These are phyloP conservation scores for Lypha dubia DNA, from an alignment of 2,888 invertebrate species.

Conservation along the genomic window DNA sequence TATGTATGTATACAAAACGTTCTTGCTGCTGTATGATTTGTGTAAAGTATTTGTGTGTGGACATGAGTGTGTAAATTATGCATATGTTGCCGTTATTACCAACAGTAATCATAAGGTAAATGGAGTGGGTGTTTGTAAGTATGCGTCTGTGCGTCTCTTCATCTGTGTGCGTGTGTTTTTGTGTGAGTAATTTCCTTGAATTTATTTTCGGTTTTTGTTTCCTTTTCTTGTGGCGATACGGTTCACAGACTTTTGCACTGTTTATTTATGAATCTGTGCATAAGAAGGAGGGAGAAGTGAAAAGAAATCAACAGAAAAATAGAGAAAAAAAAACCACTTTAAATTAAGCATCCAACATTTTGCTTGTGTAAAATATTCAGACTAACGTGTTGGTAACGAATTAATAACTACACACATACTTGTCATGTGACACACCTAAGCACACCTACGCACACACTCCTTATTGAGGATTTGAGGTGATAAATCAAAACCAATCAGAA, in stretches of 20 bases:
- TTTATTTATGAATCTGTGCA: constrained; percentile 65
- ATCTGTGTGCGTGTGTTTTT: constrained; percentile 12
- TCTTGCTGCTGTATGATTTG: not conserved
- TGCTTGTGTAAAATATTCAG: constrained; percentile 11
- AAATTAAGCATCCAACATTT: constrained; percentile 52
- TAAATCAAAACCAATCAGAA: constrained; percentile 1
- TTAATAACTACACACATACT: not conserved
- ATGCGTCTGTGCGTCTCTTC: not conserved
- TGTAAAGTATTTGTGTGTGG: not conserved
- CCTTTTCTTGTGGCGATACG: constrained; percentile 66
- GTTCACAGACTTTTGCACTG: constrained; percentile 65
- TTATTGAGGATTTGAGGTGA: not conserved
- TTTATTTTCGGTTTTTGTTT: constrained; percentile 47
- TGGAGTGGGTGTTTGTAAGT: constrained; percentile 23
- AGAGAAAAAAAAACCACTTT: constrained; percentile 28
- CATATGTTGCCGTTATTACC: constrained; percentile 18
- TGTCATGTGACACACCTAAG: not conserved
- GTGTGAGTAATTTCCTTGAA: constrained; percentile 68
- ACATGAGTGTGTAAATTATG: not conserved
- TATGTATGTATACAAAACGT: not conserved
- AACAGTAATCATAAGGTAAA: constrained; percentile 25
- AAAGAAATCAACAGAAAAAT: not conserved
- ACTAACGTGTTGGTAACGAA: not conserved
- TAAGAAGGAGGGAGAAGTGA: not conserved
- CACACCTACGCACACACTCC: not conserved